These are phyloP conservation scores for Dryomyza anilis DNA, from an alignment of 2,888 invertebrate species.

Conservation along the genomic window DNA sequence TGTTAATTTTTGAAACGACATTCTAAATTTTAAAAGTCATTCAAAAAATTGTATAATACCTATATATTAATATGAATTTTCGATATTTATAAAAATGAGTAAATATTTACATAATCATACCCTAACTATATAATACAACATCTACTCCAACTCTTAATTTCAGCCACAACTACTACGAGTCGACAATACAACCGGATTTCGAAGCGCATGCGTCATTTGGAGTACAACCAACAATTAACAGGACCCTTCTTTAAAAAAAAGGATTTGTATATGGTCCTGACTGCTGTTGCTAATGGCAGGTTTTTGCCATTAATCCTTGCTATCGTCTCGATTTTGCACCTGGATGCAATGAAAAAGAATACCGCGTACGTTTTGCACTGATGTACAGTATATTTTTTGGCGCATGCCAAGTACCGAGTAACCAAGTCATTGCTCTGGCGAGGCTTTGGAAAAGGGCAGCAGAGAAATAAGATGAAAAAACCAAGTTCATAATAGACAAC, in stretches of 20 bases:
- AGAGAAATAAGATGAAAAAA: not conserved
- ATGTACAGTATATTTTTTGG: constrained; percentile 8
- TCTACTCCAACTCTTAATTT: too few species aligned
- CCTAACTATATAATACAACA: too few species aligned
- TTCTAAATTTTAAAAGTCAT: too few species aligned
- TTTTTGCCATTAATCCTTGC: too few species aligned
- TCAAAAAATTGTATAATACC: too few species aligned
- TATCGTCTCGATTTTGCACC: constrained; percentile 1
- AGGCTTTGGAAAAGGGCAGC: not conserved
- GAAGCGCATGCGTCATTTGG: constrained; percentile 7
- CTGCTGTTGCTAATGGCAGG: too few species aligned
- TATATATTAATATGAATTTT: too few species aligned
- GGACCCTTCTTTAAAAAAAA: constrained; percentile 2
- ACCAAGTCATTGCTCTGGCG: constrained; percentile 25
- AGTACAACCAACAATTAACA: constrained; percentile 7
- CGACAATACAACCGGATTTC: constrained; percentile 4
- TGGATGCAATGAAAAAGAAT: not conserved
- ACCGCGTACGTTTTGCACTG: not conserved
- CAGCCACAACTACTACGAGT: constrained; percentile 15
- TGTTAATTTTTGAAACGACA: too few species aligned
- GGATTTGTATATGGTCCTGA: too few species aligned
- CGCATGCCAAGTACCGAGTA: constrained; percentile 19
- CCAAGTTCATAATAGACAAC: not conserved
- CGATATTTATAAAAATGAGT: too few species aligned
- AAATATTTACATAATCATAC: too few species aligned